Base-by-base conservation (phyloP, 2,113 vertebrate species). In the Deroptyus accipitrinus region DNA sequence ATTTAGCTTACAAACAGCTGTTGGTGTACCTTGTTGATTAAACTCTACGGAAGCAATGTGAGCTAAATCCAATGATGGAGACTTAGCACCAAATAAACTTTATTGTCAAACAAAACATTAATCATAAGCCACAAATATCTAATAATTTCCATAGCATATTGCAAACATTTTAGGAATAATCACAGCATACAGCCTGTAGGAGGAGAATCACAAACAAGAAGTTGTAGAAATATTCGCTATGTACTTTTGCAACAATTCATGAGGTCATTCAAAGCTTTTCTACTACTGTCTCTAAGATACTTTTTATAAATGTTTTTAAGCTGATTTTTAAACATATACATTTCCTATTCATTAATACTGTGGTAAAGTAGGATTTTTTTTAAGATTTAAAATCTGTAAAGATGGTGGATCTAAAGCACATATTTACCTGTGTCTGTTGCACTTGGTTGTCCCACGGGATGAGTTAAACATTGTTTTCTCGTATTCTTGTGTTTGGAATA, bases 71-170 rank as follows among this genome's bases (percentile, higher is more conserved):
- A 54, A 2, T 46, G 64, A 52, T 78, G 61, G 55, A 91, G 68
- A 78, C 42, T 82, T 93, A 76, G 75, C 68, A 93, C 20, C 35
- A 88, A 76, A 78, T 31, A 79, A 67, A 57, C 7, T 55, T 77
- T 48, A 57, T 15, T 46, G 75, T 67, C n/a, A 83, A 73, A 78
- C 59, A 90, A 84, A 94, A 7, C 30, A 87, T 82, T 90, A 92
- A 79, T 95, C 57, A 54, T 69, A 90, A 64, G 22, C 24, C 90
- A 59, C 63, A 97, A 92, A 86, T 76, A 96, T 51, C 13, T 91
- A 64, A 92, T 55, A 3, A 68, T 84, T 97, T 87, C 70, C 72
- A 78, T 22, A 83, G 35, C 41, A 78, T 91, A 95, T 95, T 86
- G 49, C 48, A 74, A 62, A 93, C 10, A 28, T 72, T 86, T 92